phyloP scores from a whole-genome alignment of 2,888 invertebrate genomes.

The Pantelozetes paolii region DNA sequence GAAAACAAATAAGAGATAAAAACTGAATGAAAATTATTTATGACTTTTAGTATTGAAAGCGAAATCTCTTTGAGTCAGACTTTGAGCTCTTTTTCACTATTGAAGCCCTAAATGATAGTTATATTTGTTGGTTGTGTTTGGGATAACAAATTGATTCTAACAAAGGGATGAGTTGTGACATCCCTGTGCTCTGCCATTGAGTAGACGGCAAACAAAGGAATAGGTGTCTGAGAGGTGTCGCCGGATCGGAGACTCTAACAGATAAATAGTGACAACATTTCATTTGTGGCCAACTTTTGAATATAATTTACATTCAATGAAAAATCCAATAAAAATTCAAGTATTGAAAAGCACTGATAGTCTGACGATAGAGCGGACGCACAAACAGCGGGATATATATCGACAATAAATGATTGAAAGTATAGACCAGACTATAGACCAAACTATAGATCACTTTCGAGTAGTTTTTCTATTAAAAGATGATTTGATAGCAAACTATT shows the following conservation, averaged over 20 bases:
- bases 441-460: not conserved
- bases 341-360: not conserved
- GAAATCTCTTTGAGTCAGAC: no score
- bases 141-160: conserved; percentile 16
- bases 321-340: not conserved
- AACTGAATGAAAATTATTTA: no score
- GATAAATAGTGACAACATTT: conserved; percentile 4
- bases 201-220: not conserved
- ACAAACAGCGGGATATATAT: conserved; percentile 27
- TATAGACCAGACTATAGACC: no score
- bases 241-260: conserved; percentile 14
- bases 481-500: not conserved
- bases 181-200: not conserved
- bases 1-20: no score
- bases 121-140: conserved; percentile 21
- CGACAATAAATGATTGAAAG: conserved; percentile 13
- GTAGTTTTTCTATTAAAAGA: conserved; percentile 8
- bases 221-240: conserved; percentile 25
- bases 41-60: no score
- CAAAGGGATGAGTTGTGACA: conserved; percentile 27
- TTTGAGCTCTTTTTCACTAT: not conserved
- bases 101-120: not conserved
- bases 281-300: conserved; percentile 23
- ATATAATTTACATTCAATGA: conserved; percentile 9
- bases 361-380: conserved; percentile 4